phyloP scores from a whole-genome alignment of 2,113 vertebrate species.

The Tor tambroides region DNA sequence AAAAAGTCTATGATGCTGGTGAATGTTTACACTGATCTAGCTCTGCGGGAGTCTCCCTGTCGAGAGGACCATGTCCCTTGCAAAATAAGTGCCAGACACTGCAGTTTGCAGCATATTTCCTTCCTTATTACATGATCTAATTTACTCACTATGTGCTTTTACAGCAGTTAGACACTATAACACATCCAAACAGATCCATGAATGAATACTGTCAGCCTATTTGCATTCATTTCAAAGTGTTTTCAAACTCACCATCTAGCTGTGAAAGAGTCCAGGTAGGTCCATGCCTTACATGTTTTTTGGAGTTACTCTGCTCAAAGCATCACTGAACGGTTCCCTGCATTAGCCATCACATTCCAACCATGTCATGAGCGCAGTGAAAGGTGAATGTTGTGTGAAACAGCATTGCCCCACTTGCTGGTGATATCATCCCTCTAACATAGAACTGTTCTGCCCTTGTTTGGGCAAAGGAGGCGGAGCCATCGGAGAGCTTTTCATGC shows the following conservation, averaged over 20 bases:
- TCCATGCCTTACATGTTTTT: slow-evolving; percentile 62
- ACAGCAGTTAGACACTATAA: not conserved
- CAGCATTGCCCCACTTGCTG: slow-evolving; percentile 71
- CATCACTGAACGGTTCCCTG: slow-evolving; percentile 18
- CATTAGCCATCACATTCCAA: slow-evolving; percentile 77
- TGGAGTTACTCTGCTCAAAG: slow-evolving; percentile 12
- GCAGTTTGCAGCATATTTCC: slow-evolving; percentile 11
- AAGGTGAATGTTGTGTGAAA: slow-evolving; percentile 82
- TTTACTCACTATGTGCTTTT: not conserved
- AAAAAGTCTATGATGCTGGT: slow-evolving; percentile 46
- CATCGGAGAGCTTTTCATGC: slow-evolving; percentile 45
- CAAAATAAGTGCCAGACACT: slow-evolving; percentile 1
- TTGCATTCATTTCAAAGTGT: slow-evolving; percentile 37
- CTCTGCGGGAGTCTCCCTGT: slow-evolving; percentile 62
- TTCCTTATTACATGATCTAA: not conserved
- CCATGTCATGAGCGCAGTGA: slow-evolving; percentile 78
- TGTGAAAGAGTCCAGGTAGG: slow-evolving; percentile 60
- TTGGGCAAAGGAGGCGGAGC: slow-evolving; percentile 74
- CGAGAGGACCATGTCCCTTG: slow-evolving; percentile 14
- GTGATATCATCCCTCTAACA: slow-evolving; percentile 81
- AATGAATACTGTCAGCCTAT: not conserved
- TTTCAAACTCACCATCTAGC: slow-evolving; percentile 74
- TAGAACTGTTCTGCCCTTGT: slow-evolving; percentile 79
- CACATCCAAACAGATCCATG: not conserved
- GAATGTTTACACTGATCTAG: slow-evolving; percentile 55